phyloP scores from a whole-genome alignment of 2,888 invertebrate genomes.

The Drosophila hamatofila region DNA sequence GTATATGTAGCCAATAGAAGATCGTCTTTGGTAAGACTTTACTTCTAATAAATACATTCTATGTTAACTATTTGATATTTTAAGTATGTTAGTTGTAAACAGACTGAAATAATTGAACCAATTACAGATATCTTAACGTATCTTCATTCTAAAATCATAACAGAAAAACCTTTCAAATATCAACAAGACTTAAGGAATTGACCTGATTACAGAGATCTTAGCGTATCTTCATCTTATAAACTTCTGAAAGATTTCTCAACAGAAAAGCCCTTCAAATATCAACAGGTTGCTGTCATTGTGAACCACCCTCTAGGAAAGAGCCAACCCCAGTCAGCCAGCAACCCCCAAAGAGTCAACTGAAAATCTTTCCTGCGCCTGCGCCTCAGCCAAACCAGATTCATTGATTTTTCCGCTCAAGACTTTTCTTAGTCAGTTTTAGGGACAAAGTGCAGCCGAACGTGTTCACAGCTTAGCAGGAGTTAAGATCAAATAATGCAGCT shows the following conservation, averaged over 20 bases:
- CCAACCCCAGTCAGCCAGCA: not conserved
- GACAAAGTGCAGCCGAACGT: constrained; percentile 20
- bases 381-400: constrained; percentile 4
- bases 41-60: not conserved
- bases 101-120: not conserved
- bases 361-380: constrained; percentile 33
- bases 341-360: constrained; percentile 26
- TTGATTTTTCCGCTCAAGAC: constrained; percentile 47
- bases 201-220: not conserved
- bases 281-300: not conserved
- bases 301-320: not conserved
- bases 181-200: not conserved
- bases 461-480: constrained; percentile 10
- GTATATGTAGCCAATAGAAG: not conserved
- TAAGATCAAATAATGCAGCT: constrained; percentile 66
- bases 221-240: too few relatives aligned
- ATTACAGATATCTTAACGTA: not conserved
- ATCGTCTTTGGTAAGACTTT: not conserved
- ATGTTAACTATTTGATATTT: not conserved
- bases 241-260: not conserved
- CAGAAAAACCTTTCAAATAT: not conserved
- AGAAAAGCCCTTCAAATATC: not conserved
- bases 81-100: not conserved
- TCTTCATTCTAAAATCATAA: not conserved
- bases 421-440: constrained; percentile 33